Evolutionary conservation across 2,113 vertebrate genomes (phyloP), one percentile per base, ranked within the genome.

Genomic region (Nesoenas mayeri): DNA sequence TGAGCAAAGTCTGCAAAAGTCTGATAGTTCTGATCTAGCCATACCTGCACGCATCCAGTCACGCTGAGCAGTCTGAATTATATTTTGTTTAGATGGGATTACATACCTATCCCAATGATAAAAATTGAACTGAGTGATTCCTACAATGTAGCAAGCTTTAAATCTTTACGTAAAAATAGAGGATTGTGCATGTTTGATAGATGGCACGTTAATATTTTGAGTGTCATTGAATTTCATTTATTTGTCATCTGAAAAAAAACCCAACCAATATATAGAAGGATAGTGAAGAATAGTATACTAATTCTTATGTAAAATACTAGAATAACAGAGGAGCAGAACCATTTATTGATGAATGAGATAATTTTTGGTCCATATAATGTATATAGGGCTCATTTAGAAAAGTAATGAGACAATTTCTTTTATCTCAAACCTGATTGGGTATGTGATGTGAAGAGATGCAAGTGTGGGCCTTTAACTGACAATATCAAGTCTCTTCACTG

Each of bases 381-480:
- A 1, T 90, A 21, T 51, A 20, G 38, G 64, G 36, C 40, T 54
- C 29, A 85, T 86, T 83, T 95, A 38, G 44, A 84, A 94, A 85
- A 32, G 6, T 36, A 64, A 50, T 9, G 9, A 91, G 67, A 28
- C 7, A 51, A 12, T 44, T 71, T 78, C 21, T 51, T 51, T 8
- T 72, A 15, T 82, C 72, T 73, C 14, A 79, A 24, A 85, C 58
- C 25, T 48, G 36, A 58, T 88, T 73, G 86, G 48, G 24, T 93
- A 53, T 31, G 5, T 75, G 29, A 79, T 31, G 17, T 65, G 36
- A 91, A 79, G 34, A 95, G 61, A 66, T 67, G 56, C 31, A 79
- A 31, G 15, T 32, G 18, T 70, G 29, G n/a, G n/a, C 81, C 95
- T 94, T 96, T 90, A 91, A 86, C 51, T 85, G 66, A 90, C 47